Base-by-base conservation (phyloP, 2,888 invertebrate species). In the Molanna angustata region DNA sequence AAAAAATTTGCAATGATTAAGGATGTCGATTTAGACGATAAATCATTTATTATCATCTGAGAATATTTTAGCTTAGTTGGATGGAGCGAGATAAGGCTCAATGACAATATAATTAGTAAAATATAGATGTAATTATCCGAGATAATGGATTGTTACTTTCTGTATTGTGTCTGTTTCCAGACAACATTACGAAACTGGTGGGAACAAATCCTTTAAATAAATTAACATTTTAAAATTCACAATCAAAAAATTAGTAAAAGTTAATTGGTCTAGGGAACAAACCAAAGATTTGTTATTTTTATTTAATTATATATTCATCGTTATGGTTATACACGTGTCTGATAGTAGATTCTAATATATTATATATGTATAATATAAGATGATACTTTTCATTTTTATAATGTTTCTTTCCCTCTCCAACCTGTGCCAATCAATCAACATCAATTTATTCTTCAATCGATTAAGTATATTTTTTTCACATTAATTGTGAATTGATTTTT, bases 251-350 rank as follows among this genome's bases (percentile, higher is more conserved):
- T 57, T 45, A 56, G 50, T 56, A 61, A 62, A 57, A 60, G 54
- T 59, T 61, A 81, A 84, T 84, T 84, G 85, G 84, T 85, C 82
- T 82, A 83, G 86, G 85, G 86, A 86, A 83, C 86, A 86, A 85
- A 83, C 83, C 86, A 86, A 86, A 86, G 85, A 86, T 84, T 85
- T 82, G 83, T 85, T 85, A 80, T 78, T 79, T 78, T 70, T 72
- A 79, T 77, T 69, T 67, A 64, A 67, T 64, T 52, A 54, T 54
- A 59, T 57, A 52, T 43, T 27, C 13, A 13, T 35, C 14, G 56
- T n/a, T n/a, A n/a, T 59, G 49, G 51, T 51, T 48, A 39, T 52
- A 49, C 50, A 57, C 44, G 50, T 42, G 32, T 27, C 27, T 27
- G 27, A 27, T 27, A 27, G 27, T 7, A 11, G 27, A n/a, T n/a